Evolutionary conservation across 2,888 invertebrate genomes (phyloP).

Genomic region (Coelopa pilipes): DNA sequence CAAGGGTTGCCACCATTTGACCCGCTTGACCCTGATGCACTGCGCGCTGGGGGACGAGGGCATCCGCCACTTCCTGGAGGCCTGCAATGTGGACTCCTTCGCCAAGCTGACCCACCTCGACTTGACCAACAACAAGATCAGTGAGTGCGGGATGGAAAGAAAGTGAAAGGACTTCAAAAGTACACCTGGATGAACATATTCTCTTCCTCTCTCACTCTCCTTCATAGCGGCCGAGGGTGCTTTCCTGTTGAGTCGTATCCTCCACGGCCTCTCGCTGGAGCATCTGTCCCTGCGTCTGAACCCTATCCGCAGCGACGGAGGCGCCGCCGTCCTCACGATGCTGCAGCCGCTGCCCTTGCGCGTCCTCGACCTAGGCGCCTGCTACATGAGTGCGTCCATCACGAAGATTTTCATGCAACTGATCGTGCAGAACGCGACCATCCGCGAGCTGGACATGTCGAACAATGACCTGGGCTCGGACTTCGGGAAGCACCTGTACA

Average conservation of each 20-base stretch:
- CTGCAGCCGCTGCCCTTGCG: conserved; percentile 55
- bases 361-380: conserved; percentile 58
- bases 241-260: conserved; percentile 55
- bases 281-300: conserved; percentile 60
- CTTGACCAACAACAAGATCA: conserved; percentile 63
- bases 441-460: conserved; percentile 57
- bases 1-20: conserved; percentile 63
- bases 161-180: background rate
- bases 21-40: conserved; percentile 56
- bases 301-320: conserved; percentile 65
- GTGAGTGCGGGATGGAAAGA: conserved; percentile 47
- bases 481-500: conserved; percentile 60
- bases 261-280: conserved; percentile 54
- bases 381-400: conserved; percentile 57
- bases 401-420: conserved; percentile 61
- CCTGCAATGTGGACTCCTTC: conserved; percentile 61
- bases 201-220: background rate
- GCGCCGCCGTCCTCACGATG: conserved; percentile 59
- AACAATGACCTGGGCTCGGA: conserved; percentile 62
- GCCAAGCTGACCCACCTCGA: conserved; percentile 55
- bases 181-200: no score
- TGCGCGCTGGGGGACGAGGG: conserved; percentile 63
- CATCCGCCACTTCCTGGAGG: conserved; percentile 58
- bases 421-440: conserved; percentile 56
- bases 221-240: conserved; percentile 61